Evolutionary conservation across 2,113 vertebrate genomes (phyloP), one percentile per base, ranked within the genome.

Genomic region (Hucho hucho): DNA sequence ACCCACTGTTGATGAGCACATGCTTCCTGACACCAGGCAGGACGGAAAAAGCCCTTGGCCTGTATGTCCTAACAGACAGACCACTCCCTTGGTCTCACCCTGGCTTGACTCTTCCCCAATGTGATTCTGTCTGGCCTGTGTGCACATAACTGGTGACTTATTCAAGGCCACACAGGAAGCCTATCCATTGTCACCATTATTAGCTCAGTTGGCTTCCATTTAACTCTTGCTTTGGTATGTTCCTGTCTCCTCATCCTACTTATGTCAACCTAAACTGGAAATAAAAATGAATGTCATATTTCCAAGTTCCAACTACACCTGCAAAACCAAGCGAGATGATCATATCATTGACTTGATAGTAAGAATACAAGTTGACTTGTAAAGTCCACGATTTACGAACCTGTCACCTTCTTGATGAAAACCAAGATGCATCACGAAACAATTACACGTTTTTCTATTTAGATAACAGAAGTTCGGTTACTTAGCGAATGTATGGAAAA

Each of bases 231-330:
- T 43, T 43, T 43, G 37, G 37, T 43, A 43, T 43, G 9, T 43
- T 43, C 37, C 37, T 43, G 9, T 43, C 69, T 77, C 46, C 66
- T 73, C 37, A 11, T 43, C 37, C 80, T 73, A 80, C 73, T 61
- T 18, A 72, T 83, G 85, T 82, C 70, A 85, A 92, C 86, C 84
- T 87, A 87, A 84, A 74, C 81, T 43, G 83, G 73, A 5, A 14
- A 56, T 56, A 18, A 11, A 43, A 43, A 20, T 56, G 2, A 11
- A 43, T 43, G 11, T 43, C 7, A 43, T 43, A 43, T 3, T 43
- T 43, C 9, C 61, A 66, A 43, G 37, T 43, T 12, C 37, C 37
- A 43, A 11, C 37, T 43, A 43, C 37, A 43, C 37, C 2, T 43
- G 37, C 9, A 43, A 43, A 43, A 43, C 37, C 37, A 43, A 43